A percentile compares a stretch with the other conserved stretches of the same genome.
Evolutionary conservation across 1,140 invertebrate species (phyloP).

Genomic region (Zaprionus davidi): DNA sequence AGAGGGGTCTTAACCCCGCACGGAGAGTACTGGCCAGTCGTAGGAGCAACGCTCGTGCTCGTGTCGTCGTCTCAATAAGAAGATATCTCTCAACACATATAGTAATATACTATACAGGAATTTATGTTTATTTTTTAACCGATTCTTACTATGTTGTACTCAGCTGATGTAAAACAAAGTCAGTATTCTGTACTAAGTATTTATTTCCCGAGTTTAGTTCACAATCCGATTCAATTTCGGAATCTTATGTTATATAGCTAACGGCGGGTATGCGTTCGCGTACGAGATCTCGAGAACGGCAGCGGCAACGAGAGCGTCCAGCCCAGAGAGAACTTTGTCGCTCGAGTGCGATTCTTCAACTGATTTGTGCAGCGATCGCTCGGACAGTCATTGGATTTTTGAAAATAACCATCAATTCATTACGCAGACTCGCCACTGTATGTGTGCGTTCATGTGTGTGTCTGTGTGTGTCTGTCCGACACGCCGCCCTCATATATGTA

Average conservation of each 20-base stretch:
- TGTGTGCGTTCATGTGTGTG: conserved; percentile 21
- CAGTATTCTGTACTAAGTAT: neutral
- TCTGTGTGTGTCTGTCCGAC: conserved; percentile 41
- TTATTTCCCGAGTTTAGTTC: neutral
- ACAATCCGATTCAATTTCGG: conserved; percentile 1
- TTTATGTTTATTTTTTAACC: conserved; percentile 11
- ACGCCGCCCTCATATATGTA: conserved; percentile 66
- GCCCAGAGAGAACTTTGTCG: conserved; percentile 67
- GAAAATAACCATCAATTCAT: conserved; percentile 83
- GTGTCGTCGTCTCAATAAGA: conserved; percentile 21
- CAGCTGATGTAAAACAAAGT: conserved; percentile 46
- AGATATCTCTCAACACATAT: conserved; percentile 15
- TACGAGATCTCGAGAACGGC: conserved; percentile 13
- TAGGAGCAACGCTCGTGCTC: conserved; percentile 36
- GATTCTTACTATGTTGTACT: conserved; percentile 5
- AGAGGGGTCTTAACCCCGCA: conserved; percentile 72
- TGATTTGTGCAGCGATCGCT: conserved; percentile 80
- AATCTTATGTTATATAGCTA: neutral
- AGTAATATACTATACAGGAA: conserved; percentile 19
- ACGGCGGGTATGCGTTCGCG: neutral
- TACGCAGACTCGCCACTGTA: conserved; percentile 46
- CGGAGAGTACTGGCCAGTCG: conserved; percentile 65
- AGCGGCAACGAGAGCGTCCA: conserved; percentile 35
- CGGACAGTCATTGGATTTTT: conserved; percentile 84
- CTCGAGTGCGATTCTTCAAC: conserved; percentile 81